These are phyloP conservation scores for Dreissena polymorpha DNA, from an alignment of 1,140 invertebrate genomes.

Conservation along the genomic window DNA sequence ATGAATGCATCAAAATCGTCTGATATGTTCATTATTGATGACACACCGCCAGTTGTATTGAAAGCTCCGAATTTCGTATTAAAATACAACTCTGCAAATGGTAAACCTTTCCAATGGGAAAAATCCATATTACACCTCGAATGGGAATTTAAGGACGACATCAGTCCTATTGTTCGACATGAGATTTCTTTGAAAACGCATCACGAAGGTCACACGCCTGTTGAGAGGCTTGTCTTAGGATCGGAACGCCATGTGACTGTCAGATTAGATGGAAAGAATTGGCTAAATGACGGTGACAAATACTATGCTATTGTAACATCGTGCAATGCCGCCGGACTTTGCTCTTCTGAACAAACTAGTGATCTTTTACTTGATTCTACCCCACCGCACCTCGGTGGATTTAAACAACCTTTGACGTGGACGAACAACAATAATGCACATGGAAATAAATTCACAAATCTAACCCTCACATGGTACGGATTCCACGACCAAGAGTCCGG, in stretches of 20 bases:
- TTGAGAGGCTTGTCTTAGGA: neutral
- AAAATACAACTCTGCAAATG: neutral
- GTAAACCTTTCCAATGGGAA: slow-evolving; percentile 41
- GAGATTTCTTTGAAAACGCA: neutral
- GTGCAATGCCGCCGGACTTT: slow-evolving; percentile 50
- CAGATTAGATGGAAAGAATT: slow-evolving; percentile 11
- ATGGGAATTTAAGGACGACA: slow-evolving; percentile 26
- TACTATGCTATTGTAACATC: slow-evolving; percentile 25
- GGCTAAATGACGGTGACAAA: slow-evolving; percentile 27
- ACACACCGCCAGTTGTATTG: slow-evolving; percentile 6
- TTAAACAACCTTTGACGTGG: slow-evolving; percentile 25
- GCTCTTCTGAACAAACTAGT: slow-evolving; percentile 6
- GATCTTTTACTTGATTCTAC: slow-evolving; percentile 46
- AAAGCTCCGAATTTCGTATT: slow-evolving; percentile 6
- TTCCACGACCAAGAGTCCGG: slow-evolving; percentile 29
- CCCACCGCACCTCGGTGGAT: slow-evolving; percentile 28
- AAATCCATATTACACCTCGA: neutral
- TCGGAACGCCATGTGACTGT: slow-evolving; percentile 9
- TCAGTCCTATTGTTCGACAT: neutral
- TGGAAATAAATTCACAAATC: neutral
- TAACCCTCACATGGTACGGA: slow-evolving; percentile 32
- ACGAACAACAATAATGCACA: neutral
- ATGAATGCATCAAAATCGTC: slow-evolving; percentile 23
- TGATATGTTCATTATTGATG: slow-evolving; percentile 45
- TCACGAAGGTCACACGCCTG: slow-evolving; percentile 18